Base-by-base conservation (phyloP, 2,113 vertebrate genomes). In the Hylia prasina region DNA sequence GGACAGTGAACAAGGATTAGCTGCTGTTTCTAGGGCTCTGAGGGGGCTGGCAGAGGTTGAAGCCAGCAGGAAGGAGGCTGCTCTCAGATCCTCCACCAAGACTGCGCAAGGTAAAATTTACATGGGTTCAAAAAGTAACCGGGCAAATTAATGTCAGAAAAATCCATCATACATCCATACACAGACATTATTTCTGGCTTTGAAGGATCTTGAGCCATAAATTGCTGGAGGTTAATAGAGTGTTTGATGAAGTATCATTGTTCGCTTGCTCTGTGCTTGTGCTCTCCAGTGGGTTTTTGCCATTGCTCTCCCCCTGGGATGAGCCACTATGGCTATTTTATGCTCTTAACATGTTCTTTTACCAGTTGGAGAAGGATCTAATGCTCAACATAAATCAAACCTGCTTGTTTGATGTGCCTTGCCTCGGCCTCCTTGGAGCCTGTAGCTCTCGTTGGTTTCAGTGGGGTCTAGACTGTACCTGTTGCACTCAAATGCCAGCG, bases 181-280 rank as follows among this genome's bases (percentile, higher is more conserved):
- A 44, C 6, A 65, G 94, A 56, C 90, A 87, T 90, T 93, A 95
- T 64, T 91, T 45, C 92, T 90, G 73, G 15, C 87, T 89, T 69
- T 91, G 94, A 89, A 84, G 82, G 92, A 65, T 91, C 90, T n/a
- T 15, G 23, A 96, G 87, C 85, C 57, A 72, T 94, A 91, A 97
- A 94, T 96, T 91, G 57, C 92, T 69, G 69, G 69, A 93, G 95
- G 95, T 95, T 96, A 95, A 95, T 91, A 90, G 96, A 95, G 90
- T 87, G 88, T 82, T 87, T 91, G 70, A 91, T 95, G 87, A 91
- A 93, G 90, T 89, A 91, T 82, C 87, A 31, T 87, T 90, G 90
- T 75, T 68, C 73, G 0, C 92, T 76, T 56, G 61, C 82, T 92
- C 91, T 60, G 65, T 68, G 94, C 91, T 72, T 65, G 13, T 14